A percentile compares a stretch with the other conserved stretches of the same genome.
Evolutionary conservation across 2,888 invertebrate species (phyloP).

Genomic region (Ectropis crepuscularia): DNA sequence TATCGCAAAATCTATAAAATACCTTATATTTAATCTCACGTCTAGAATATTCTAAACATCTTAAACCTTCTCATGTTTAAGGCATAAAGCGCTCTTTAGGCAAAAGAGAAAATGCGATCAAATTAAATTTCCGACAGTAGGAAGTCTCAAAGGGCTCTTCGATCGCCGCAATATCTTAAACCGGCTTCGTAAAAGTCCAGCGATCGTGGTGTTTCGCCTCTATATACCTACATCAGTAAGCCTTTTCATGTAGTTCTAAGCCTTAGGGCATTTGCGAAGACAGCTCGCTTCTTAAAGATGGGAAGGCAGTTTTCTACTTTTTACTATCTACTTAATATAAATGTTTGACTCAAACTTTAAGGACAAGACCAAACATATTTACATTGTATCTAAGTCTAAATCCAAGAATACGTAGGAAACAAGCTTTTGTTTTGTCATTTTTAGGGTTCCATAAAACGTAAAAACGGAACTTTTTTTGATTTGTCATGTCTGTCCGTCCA

Average conservation of each 20-base stretch:
- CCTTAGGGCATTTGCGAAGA: conserved; percentile 29
- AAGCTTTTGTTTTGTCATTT: too few relatives aligned
- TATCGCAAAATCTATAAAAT: too few relatives aligned
- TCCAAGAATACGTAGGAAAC: too few relatives aligned
- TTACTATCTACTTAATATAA: neutral
- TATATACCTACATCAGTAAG: conserved; percentile 40
- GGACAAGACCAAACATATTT: too few relatives aligned
- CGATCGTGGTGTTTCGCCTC: conserved; percentile 54
- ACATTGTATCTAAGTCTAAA: too few relatives aligned
- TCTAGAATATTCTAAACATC: neutral
- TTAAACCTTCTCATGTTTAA: conserved; percentile 5
- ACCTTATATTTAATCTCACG: too few relatives aligned
- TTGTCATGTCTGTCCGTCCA: too few relatives aligned
- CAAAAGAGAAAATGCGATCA: conserved; percentile 78
- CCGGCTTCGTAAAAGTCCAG: conserved; percentile 56
- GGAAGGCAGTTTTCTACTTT: conserved; percentile 14
- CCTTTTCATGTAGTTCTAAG: conserved; percentile 50
- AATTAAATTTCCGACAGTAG: conserved; percentile 77
- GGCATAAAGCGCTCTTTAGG: conserved; percentile 57
- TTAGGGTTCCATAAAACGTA: too few relatives aligned
- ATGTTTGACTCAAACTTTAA: too few relatives aligned
- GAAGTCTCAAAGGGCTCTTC: conserved; percentile 76
- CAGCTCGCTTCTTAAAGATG: conserved; percentile 20
- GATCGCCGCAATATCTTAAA: conserved; percentile 79
- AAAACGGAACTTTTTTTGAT: too few relatives aligned